Conservation (phyloP, 2,888 invertebrate species). For the Sympetrum striolatum region DNA sequence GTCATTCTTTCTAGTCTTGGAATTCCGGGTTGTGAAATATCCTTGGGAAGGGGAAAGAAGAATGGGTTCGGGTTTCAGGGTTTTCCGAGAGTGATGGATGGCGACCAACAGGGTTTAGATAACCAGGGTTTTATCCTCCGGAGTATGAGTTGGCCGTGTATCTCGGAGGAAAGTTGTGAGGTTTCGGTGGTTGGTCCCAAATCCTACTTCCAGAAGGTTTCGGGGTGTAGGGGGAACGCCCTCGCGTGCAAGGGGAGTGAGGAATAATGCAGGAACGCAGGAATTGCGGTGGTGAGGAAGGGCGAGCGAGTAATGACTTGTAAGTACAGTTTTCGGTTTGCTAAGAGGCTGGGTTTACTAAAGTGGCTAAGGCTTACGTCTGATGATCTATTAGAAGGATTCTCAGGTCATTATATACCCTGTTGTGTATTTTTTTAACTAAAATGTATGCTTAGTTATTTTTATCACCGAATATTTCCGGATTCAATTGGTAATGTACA, state of each 20-base stretch:
- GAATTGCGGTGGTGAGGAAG: background rate
- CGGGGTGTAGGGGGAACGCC: background rate
- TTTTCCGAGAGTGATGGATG: background rate
- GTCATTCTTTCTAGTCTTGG: too few relatives aligned
- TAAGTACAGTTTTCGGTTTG: too few relatives aligned
- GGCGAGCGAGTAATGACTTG: background rate
- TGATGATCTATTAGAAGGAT: too few relatives aligned
- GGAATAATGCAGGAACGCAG: background rate
- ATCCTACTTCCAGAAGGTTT: background rate
- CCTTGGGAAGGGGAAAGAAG: background rate
- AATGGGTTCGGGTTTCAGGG: background rate
- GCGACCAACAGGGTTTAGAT: background rate
- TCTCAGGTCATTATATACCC: too few relatives aligned
- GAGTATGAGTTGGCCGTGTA: background rate
- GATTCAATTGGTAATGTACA: too few relatives aligned
- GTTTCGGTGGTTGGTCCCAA: background rate
- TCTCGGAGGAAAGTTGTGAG: background rate
- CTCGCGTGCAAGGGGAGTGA: background rate
- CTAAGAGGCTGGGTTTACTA: too few relatives aligned
- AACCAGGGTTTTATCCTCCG: background rate
- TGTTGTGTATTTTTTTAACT: too few relatives aligned
- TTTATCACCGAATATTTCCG: too few relatives aligned
- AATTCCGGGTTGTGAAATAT: too few relatives aligned
- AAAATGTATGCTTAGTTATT: too few relatives aligned
- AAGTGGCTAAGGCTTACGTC: too few relatives aligned